Percentiles rank a stretch among this genome's conserved stretches.
Conservation (phyloP, 2,797 vertebrate species). For the Pantherophis vulpinus region DNA sequence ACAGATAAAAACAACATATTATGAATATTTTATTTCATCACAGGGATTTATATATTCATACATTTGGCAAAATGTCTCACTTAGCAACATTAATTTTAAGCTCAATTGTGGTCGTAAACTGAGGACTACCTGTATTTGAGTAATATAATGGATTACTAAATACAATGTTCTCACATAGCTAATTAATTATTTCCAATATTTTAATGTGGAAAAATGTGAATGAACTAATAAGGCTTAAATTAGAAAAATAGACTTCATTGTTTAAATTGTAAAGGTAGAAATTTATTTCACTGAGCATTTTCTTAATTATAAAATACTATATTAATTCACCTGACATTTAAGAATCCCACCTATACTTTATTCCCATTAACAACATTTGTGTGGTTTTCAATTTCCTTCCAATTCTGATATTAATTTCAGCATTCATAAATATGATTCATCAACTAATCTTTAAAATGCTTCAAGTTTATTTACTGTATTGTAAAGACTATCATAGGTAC, state of each 20-base stretch:
- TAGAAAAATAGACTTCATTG: background rate
- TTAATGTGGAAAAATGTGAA: background rate
- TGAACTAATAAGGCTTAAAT: background rate
- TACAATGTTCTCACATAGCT: background rate
- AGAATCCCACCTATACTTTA: conserved; percentile 49
- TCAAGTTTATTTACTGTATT: background rate
- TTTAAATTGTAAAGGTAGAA: background rate
- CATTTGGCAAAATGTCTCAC: background rate
- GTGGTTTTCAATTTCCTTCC: conserved; percentile 64
- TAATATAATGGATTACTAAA: background rate
- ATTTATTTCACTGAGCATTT: conserved; percentile 29
- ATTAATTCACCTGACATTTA: conserved; percentile 64
- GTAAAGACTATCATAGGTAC: background rate
- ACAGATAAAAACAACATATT: background rate
- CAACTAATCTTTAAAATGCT: background rate
- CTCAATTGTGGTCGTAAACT: no score
- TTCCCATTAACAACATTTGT: conserved; percentile 69
- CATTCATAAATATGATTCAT: conserved; percentile 36
- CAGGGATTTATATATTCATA: background rate
- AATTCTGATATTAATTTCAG: conserved; percentile 59
- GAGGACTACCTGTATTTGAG: background rate
- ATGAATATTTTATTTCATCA: background rate
- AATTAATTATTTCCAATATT: background rate
- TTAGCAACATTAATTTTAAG: no score
- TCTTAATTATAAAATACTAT: conserved; percentile 61